Percentiles rank a stretch among this genome's conserved stretches.
phyloP scores from a whole-genome alignment of 2,888 invertebrate species.

The Aphodius sticticus region DNA sequence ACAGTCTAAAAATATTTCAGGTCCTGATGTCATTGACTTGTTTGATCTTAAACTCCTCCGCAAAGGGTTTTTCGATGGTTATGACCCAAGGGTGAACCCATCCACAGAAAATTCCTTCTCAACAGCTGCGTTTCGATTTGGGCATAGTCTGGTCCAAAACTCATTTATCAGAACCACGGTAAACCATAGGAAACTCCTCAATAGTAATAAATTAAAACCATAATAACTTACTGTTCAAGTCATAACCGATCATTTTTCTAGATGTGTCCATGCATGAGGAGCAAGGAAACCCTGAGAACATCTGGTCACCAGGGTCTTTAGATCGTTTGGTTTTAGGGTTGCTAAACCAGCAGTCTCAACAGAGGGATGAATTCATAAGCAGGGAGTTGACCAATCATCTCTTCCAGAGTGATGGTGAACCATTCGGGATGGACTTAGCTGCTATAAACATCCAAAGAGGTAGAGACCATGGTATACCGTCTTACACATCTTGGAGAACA shows the following conservation, averaged over 20 bases:
- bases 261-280: conserved; percentile 85
- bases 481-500: conserved; percentile 81
- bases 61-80: conserved; percentile 76
- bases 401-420: conserved; percentile 76
- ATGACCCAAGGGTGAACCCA: conserved; percentile 75
- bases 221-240: neutral
- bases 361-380: conserved; percentile 82
- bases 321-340: conserved; percentile 81
- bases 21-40: conserved; percentile 75
- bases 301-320: conserved; percentile 81
- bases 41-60: conserved; percentile 76
- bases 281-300: conserved; percentile 71
- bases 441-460: conserved; percentile 89
- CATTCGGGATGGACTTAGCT: conserved; percentile 86
- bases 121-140: conserved; percentile 85
- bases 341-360: conserved; percentile 78
- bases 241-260: conserved; percentile 53
- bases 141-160: conserved; percentile 85
- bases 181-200: conserved; percentile 71
- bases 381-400: conserved; percentile 84
- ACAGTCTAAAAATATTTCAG: conserved; percentile 53
- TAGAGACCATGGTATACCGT: conserved; percentile 85
- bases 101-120: conserved; percentile 81
- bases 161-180: conserved; percentile 78
- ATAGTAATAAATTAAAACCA: conserved; percentile 65